Evolutionary conservation across 2,888 invertebrate genomes (phyloP).

Genomic region (Rhogogaster chlorosoma): DNA sequence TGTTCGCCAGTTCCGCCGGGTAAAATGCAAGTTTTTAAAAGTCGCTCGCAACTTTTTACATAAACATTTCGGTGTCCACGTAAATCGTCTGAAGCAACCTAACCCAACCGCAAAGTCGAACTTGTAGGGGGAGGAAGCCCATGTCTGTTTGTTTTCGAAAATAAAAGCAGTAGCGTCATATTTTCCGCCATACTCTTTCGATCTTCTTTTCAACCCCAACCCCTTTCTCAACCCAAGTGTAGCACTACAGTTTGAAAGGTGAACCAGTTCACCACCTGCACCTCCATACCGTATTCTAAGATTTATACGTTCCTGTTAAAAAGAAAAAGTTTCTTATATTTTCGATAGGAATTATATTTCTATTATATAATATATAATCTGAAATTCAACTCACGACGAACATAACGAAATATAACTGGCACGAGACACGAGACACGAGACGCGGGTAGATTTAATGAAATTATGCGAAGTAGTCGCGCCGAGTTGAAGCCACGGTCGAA

Average conservation of each 20-base stretch:
- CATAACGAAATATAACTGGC: conserved; percentile 35
- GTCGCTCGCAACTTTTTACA: conserved; percentile 23
- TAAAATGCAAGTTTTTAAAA: conserved; percentile 39
- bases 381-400: conserved; percentile 32
- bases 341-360: conserved; percentile 26
- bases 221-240: neutral
- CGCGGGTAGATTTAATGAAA: conserved; percentile 44
- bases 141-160: conserved; percentile 35
- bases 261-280: conserved; percentile 6
- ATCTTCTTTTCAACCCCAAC: conserved; percentile 18
- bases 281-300: neutral
- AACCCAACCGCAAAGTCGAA: neutral
- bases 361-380: conserved; percentile 19
- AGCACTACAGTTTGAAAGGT: conserved; percentile 12
- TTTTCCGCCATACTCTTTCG: neutral
- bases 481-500: conserved; percentile 26
- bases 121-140: neutral
- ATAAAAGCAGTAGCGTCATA: neutral
- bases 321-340: neutral
- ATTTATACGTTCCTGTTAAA: neutral
- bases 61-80: conserved; percentile 25
- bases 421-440: conserved; percentile 21
- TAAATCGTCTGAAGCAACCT: conserved; percentile 39
- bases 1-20: neutral
- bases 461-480: conserved; percentile 35